These are phyloP conservation scores for Boloria selene DNA, from an alignment of 2,888 invertebrate species.

Conservation along the genomic window DNA sequence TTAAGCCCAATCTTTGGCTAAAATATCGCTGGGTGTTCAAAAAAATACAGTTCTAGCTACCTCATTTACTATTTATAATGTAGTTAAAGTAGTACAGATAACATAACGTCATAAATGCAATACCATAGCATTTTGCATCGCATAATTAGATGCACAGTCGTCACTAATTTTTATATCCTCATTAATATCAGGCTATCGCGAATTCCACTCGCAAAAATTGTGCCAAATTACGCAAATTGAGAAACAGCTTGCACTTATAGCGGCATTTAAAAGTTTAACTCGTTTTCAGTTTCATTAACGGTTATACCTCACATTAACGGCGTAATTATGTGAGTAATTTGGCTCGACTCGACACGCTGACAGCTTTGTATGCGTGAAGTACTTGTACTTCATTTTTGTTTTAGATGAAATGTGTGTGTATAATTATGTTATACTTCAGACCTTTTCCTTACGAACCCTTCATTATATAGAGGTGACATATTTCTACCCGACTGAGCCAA, in stretches of 20 bases:
- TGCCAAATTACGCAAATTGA: slow-evolving; percentile 70
- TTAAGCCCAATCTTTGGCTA: too few species aligned
- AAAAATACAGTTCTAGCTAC: too few species aligned
- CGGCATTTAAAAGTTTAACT: slow-evolving; percentile 73
- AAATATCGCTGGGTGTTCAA: too few species aligned
- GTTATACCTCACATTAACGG: slow-evolving; percentile 73
- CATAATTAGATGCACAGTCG: background rate
- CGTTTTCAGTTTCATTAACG: slow-evolving; percentile 78
- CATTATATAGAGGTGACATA: too few species aligned
- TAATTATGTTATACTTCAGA: background rate
- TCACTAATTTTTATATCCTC: slow-evolving; percentile 24
- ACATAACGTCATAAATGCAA: too few species aligned
- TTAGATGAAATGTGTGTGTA: background rate
- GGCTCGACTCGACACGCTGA: slow-evolving; percentile 53
- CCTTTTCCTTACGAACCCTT: too few species aligned
- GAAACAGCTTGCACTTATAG: slow-evolving; percentile 79
- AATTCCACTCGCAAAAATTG: slow-evolving; percentile 60
- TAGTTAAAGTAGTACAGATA: too few species aligned
- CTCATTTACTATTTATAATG: too few species aligned
- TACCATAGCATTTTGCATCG: too few species aligned
- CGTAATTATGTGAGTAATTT: slow-evolving; percentile 76
- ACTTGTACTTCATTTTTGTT: slow-evolving; percentile 6
- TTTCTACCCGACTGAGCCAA: too few species aligned
- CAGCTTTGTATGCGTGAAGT: slow-evolving; percentile 18
- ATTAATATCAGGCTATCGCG: slow-evolving; percentile 34